phyloP scores from a whole-genome alignment of 2,797 vertebrate species.

The Gallinago nigripennis region DNA sequence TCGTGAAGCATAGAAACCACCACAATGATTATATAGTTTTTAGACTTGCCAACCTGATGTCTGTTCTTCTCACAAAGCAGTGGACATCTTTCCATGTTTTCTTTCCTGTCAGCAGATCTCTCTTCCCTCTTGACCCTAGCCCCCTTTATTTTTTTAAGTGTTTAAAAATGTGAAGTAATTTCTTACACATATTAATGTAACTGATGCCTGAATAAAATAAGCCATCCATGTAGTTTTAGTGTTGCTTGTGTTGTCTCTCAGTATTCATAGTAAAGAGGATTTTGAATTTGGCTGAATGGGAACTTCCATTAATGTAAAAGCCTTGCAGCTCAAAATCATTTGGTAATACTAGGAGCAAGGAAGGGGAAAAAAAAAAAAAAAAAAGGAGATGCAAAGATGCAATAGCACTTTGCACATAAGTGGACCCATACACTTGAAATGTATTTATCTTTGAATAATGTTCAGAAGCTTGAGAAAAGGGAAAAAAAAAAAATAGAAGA shows the following conservation, averaged over 20 bases:
- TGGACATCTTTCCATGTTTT: neutral
- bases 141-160: neutral
- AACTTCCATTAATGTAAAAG: constrained; percentile 24
- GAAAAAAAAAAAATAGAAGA: neutral
- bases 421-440: neutral
- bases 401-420: constrained; percentile 16
- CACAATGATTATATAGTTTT: neutral
- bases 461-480: neutral
- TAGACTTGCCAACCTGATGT: neutral
- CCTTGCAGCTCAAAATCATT: neutral
- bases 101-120: neutral
- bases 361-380: neutral
- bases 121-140: neutral
- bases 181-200: neutral
- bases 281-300: constrained; percentile 9
- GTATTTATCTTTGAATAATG: constrained; percentile 20
- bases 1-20: neutral
- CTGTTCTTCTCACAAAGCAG: neutral
- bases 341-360: neutral
- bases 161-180: neutral
- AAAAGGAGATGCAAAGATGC: neutral
- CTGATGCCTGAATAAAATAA: neutral
- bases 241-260: neutral
- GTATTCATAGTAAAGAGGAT: neutral
- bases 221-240: neutral